phyloP scores from a whole-genome alignment of 2,113 vertebrate species.

The Tauraco erythrolophus region DNA sequence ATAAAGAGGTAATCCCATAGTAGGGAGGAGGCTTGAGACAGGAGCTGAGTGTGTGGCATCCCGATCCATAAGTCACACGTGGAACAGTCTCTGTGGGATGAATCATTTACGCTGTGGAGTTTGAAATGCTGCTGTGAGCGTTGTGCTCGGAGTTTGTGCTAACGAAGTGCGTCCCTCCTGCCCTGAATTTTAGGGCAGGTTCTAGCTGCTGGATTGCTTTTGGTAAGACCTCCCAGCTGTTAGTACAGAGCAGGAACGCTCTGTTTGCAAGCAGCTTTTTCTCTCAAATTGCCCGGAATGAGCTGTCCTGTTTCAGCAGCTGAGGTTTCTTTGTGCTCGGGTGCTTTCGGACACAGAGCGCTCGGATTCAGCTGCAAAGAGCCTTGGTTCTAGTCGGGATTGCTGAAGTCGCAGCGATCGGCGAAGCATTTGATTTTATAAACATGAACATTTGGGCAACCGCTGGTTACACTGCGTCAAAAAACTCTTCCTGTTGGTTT shows the following conservation, averaged over 20 bases:
- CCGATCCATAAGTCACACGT: not conserved
- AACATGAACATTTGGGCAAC: rapidly evolving
- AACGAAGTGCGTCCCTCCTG: rapidly evolving
- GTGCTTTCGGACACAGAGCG: not conserved
- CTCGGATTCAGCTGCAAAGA: not conserved
- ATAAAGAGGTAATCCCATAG: rapidly evolving
- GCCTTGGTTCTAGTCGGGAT: not conserved
- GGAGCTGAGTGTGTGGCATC: not conserved
- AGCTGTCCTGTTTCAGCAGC: not conserved
- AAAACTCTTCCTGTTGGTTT: not conserved
- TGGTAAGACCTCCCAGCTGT: not conserved
- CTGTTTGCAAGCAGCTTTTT: not conserved
- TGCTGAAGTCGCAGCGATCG: not conserved
- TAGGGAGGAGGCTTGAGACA: not conserved
- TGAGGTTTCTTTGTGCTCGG: not conserved
- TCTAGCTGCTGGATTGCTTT: not conserved
- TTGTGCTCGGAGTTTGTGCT: not conserved
- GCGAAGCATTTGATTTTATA: not conserved
- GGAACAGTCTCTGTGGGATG: not conserved
- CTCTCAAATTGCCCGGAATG: not conserved
- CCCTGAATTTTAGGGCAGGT: not conserved
- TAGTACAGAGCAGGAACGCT: not conserved
- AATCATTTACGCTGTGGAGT: not conserved
- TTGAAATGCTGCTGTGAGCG: not conserved
- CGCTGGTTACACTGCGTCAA: rapidly evolving